phyloP scores from a whole-genome alignment of 1,140 invertebrate genomes.

The Apis dorsata region DNA sequence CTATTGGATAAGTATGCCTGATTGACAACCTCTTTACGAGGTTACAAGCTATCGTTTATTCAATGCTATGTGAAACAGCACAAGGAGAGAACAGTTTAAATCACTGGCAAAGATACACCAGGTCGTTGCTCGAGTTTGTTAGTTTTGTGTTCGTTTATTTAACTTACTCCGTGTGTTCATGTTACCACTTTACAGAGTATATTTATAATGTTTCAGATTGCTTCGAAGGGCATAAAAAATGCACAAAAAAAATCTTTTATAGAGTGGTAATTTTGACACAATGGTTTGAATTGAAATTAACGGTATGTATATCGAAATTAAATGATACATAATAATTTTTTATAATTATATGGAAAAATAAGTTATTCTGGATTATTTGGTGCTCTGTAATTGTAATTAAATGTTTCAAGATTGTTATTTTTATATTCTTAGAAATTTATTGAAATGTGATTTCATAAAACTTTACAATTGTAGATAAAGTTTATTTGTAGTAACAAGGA shows the following conservation, averaged over 20 bases:
- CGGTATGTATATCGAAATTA: background rate
- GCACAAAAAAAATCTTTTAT: background rate
- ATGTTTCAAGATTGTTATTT: background rate
- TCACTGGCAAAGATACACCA: background rate
- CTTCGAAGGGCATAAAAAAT: background rate
- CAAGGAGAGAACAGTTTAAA: conserved; percentile 49
- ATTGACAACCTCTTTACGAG: conserved; percentile 83
- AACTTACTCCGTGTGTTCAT: background rate
- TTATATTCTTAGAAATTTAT: background rate
- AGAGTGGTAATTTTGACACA: background rate
- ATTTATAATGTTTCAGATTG: background rate
- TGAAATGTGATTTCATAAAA: background rate
- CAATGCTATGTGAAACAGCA: conserved; percentile 73
- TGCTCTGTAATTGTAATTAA: background rate
- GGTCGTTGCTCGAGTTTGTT: background rate
- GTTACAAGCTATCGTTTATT: conserved; percentile 80
- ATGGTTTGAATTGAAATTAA: background rate
- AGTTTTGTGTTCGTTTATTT: conserved; percentile 29
- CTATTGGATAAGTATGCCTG: conserved; percentile 91
- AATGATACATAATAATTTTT: background rate
- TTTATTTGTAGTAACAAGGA: background rate
- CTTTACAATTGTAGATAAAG: background rate
- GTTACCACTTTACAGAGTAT: background rate
- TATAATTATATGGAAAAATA: background rate
- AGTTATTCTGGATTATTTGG: background rate